phyloP scores from a whole-genome alignment of 2,797 vertebrate genomes.

The Spheniscus humboldti region DNA sequence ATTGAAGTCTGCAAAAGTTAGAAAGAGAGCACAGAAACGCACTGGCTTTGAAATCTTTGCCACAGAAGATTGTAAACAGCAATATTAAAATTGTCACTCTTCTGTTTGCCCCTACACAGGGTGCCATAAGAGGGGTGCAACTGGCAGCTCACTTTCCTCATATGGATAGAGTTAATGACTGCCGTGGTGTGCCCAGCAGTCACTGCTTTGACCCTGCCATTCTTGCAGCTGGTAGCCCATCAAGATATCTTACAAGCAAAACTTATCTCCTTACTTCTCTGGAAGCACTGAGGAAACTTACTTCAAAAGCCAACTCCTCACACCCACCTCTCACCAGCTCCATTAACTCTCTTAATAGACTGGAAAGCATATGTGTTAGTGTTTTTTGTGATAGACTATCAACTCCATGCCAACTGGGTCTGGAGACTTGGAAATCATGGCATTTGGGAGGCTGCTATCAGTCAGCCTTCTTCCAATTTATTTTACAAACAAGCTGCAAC shows the following conservation, averaged over 20 bases:
- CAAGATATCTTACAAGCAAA: background rate
- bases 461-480: background rate
- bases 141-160: background rate
- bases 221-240: background rate
- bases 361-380: background rate
- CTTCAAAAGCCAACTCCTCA: background rate
- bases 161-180: background rate
- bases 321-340: background rate
- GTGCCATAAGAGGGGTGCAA: background rate
- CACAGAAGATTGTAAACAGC: background rate
- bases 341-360: constrained; percentile 8
- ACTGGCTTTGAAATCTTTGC: background rate
- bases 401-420: background rate
- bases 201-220: background rate
- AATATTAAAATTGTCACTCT: background rate
- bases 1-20: constrained; percentile 3
- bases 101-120: background rate
- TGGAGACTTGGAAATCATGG: background rate
- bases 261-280: background rate
- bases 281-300: background rate
- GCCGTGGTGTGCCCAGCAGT: background rate
- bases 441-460: background rate
- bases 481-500: background rate
- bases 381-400: background rate
- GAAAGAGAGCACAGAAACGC: background rate